Evolutionary conservation across 2,888 invertebrate genomes (phyloP), one percentile per base, ranked within the genome.

Genomic region (Mythimna albipuncta): DNA sequence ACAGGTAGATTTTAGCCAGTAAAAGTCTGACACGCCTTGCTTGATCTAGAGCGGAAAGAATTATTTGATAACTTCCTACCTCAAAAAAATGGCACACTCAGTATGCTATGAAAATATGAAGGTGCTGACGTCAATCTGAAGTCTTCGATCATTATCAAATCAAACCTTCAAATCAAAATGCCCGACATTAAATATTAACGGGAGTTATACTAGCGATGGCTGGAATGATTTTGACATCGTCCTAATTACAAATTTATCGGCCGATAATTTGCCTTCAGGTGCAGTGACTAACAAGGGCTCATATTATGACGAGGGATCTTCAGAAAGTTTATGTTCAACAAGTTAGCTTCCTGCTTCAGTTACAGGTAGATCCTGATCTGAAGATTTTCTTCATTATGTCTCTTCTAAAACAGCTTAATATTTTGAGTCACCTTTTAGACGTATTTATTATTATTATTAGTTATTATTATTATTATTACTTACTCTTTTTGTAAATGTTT

Each of bases 211-310:
- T 47, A 6, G 16, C 1, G 11, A 11, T 19, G 13, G 13, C 52
- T 5, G 47, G 32, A 63, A 72, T 77, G 61, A 61, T n/a, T 50
- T 63, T 67, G 55, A 64, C 38, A 54, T 50, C 41, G 7, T 21
- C 61, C 69, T 79, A 76, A 84, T 85, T 79, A 81, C 66, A 77
- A 77, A 75, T 78, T 38, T 61, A 85, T 70, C 50, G 63, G 71
- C 13, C 44, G 44, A 44, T 44, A 44, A 44, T 44, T 44, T 13
- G 44, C 64, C 55, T 78, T 78, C 74, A 66, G 78, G 79, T 84
- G 71, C 66, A 81, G 85, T 84, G 84, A 81, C 84, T 88, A 91
- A 90, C 85, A 87, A 81, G 89, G 89, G 85, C 79, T 73, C 69
- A 82, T 85, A 82, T 77, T 81, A 84, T 89, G 88, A 88, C 84